These are phyloP conservation scores for Neodiprion fabricii DNA, from an alignment of 1,140 invertebrate species.

Conservation along the genomic window DNA sequence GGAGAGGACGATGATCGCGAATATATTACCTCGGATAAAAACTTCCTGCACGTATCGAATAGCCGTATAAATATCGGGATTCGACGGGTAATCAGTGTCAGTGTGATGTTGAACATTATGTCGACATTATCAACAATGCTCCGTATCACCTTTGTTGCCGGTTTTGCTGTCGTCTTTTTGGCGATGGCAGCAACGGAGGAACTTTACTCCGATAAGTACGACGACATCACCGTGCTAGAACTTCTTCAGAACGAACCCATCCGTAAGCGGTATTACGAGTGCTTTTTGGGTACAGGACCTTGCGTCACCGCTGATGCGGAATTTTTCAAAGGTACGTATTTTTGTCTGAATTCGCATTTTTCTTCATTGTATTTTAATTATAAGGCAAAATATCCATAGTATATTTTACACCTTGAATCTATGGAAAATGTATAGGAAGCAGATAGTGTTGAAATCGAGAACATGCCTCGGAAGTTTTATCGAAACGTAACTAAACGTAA, in stretches of 20 bases:
- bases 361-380: background rate
- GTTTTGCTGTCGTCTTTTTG: background rate
- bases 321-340: slow-evolving; percentile 30
- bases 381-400: no score
- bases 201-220: slow-evolving; percentile 27
- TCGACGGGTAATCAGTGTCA: no score
- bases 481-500: no score
- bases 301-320: slow-evolving; percentile 32
- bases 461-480: no score
- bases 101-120: background rate
- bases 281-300: slow-evolving; percentile 23
- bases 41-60: no score
- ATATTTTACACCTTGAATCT: no score
- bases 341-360: background rate
- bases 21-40: no score
- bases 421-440: no score
- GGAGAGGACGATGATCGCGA: no score
- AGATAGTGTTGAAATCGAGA: no score
- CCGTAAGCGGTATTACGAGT: slow-evolving; percentile 29
- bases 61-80: no score
- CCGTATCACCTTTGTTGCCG: background rate
- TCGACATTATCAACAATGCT: background rate
- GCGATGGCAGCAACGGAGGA: background rate
- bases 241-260: slow-evolving; percentile 27
- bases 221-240: slow-evolving; percentile 29